Evolutionary conservation across 1,140 invertebrate genomes (phyloP).

Genomic region (Laupala kohalensis): DNA sequence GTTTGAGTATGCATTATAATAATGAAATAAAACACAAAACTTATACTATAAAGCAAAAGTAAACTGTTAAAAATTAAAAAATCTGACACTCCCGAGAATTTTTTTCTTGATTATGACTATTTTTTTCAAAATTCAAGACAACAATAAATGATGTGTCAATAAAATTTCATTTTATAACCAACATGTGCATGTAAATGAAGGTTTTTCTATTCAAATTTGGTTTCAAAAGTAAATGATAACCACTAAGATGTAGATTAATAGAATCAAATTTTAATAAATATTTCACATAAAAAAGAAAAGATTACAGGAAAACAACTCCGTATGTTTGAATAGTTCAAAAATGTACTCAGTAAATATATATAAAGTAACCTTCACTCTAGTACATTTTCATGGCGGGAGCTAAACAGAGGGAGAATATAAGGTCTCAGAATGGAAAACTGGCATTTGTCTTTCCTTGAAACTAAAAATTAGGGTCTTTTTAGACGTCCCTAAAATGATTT

Average conservation of each 20-base stretch:
- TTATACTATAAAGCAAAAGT: background rate
- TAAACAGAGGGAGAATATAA: background rate
- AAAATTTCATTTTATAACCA: too few relatives aligned
- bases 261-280: background rate
- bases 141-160: too few relatives aligned
- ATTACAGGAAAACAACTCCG: background rate
- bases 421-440: too few relatives aligned
- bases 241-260: background rate
- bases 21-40: background rate
- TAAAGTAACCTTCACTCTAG: background rate
- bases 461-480: too few relatives aligned
- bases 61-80: background rate
- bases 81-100: too few relatives aligned
- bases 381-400: background rate
- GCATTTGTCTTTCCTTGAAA: too few relatives aligned
- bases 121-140: too few relatives aligned
- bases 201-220: background rate
- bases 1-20: background rate
- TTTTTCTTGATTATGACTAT: too few relatives aligned
- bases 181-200: background rate
- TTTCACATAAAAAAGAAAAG: background rate
- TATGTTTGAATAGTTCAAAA: background rate
- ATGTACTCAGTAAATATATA: background rate
- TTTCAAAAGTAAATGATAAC: background rate
- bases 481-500: too few relatives aligned